Evolutionary conservation across 2,113 vertebrate genomes (phyloP).

Genomic region (Aegotheles bennettii): DNA sequence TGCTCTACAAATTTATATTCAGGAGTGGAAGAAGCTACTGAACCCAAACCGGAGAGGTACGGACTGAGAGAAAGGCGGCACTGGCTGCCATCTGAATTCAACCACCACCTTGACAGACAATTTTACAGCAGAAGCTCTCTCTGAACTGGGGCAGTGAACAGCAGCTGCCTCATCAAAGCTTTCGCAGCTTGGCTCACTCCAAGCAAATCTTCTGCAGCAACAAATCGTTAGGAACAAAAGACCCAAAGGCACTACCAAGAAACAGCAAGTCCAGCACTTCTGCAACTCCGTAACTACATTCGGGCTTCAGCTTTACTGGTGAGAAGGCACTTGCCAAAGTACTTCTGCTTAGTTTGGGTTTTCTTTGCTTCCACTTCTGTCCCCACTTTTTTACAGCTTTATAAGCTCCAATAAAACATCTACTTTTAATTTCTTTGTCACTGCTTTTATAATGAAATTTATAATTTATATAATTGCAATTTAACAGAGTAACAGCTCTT

Average conservation of each 20-base stretch:
- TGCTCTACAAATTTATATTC: background rate
- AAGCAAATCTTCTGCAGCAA: background rate
- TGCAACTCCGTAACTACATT: background rate
- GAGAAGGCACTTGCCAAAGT: background rate
- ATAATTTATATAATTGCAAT: slow-evolving; percentile 25
- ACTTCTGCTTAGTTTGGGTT: background rate
- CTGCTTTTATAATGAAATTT: background rate
- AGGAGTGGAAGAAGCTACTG: background rate
- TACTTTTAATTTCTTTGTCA: slow-evolving; percentile 20
- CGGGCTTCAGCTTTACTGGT: background rate
- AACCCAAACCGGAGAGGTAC: background rate
- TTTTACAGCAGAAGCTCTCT: background rate
- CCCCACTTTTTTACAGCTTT: background rate
- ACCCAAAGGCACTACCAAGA: background rate
- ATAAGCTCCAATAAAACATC: background rate
- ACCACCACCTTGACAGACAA: background rate
- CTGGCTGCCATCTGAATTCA: background rate
- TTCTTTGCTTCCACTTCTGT: background rate
- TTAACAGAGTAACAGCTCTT: slow-evolving; percentile 1
- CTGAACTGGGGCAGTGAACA: background rate
- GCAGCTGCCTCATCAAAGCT: background rate
- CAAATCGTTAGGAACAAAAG: background rate
- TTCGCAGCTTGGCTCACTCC: background rate
- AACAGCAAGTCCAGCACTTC: background rate
- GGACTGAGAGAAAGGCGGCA: background rate